A percentile compares a stretch with the other conserved stretches of the same genome.
Evolutionary conservation across 2,797 vertebrate genomes (phyloP).

Genomic region (Acanthurus leucopareius): DNA sequence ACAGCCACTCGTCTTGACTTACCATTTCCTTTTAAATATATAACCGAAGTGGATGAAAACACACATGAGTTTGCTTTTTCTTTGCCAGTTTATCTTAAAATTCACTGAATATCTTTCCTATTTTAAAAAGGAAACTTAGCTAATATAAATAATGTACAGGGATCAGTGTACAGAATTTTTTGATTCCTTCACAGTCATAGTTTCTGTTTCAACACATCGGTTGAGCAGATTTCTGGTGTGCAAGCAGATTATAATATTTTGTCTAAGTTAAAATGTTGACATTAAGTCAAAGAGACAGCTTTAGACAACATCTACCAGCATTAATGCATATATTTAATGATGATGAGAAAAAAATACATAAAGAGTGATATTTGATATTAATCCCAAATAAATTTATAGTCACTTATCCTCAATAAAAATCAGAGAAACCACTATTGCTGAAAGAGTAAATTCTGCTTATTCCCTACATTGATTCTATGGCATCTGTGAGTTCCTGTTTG

Average conservation of each 20-base stretch:
- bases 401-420: not conserved
- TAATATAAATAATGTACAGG: not conserved
- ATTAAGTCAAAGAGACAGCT: not conserved
- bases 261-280: not conserved
- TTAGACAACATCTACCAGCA: not conserved
- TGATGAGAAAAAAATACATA: not conserved
- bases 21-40: no score
- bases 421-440: not conserved
- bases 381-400: not conserved
- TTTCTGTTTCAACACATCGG: not conserved
- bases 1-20: no score
- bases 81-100: no score
- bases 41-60: no score
- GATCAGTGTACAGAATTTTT: not conserved
- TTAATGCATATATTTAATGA: not conserved
- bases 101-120: no score
- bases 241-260: not conserved
- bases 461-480: not conserved
- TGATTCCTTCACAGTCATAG: not conserved
- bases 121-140: no score
- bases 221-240: not conserved
- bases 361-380: not conserved
- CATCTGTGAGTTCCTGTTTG: not conserved
- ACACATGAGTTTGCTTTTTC: no score
- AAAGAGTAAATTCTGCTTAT: not conserved